phyloP scores from a whole-genome alignment of 2,113 vertebrate species.

The Podiceps cristatus region DNA sequence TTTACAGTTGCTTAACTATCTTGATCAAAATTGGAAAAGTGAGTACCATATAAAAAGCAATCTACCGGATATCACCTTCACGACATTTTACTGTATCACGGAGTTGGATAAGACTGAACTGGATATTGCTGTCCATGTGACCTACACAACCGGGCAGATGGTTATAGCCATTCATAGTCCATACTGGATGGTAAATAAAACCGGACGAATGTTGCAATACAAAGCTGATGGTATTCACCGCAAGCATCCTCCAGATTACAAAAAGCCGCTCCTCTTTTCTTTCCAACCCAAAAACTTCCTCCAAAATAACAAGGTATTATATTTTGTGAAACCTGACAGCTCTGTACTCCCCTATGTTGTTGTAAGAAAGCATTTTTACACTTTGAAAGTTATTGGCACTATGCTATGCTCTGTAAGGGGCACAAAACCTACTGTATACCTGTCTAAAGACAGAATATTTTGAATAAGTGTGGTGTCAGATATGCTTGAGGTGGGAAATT shows the following conservation, averaged over 20 bases:
- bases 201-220: constrained; percentile 91
- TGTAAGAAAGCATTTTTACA: background rate
- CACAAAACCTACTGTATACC: background rate
- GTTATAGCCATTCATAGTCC: constrained; percentile 90
- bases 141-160: constrained; percentile 86
- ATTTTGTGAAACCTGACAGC: background rate
- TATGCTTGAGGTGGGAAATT: background rate
- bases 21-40: constrained; percentile 90
- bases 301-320: constrained; percentile 93
- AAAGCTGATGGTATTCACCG: constrained; percentile 97
- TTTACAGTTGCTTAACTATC: constrained; percentile 87
- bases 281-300: constrained; percentile 94
- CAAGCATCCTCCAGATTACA: constrained; percentile 92
- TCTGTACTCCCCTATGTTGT: background rate
- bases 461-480: background rate
- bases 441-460: background rate
- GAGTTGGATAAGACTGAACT: constrained; percentile 84
- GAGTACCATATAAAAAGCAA: constrained; percentile 83
- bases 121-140: constrained; percentile 91
- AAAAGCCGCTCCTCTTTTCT: constrained; percentile 93
- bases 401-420: background rate
- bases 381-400: background rate
- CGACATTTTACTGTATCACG: constrained; percentile 83
- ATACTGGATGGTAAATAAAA: constrained; percentile 99
- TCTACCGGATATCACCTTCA: constrained; percentile 91